Conservation (phyloP, 2,888 invertebrate genomes). For the Pristionchus fissidentatus region DNA sequence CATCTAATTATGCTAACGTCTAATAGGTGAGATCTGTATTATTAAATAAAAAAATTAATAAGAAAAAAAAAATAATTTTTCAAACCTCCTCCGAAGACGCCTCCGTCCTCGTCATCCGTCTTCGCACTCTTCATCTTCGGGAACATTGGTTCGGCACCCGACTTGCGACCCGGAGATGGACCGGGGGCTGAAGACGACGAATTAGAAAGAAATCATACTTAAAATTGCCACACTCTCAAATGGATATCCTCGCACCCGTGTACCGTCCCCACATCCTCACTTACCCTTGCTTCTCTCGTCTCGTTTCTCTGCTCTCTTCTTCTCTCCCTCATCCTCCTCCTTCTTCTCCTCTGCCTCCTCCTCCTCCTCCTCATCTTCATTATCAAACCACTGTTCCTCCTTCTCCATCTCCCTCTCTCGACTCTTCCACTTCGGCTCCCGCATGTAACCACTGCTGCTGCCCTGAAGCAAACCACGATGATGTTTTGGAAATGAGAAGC, state of each 20-base stretch:
- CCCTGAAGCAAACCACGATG: constrained; percentile 53
- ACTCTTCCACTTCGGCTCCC: constrained; percentile 52
- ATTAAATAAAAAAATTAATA: not conserved
- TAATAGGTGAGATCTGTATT: not conserved
- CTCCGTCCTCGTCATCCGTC: constrained; percentile 51
- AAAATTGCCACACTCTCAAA: not conserved
- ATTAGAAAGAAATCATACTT: not conserved
- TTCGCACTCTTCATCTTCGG: constrained; percentile 58
- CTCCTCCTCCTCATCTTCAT: constrained; percentile 68
- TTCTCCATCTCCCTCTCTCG: constrained; percentile 62
- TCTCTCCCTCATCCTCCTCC: constrained; percentile 53
- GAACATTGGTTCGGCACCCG: constrained; percentile 69
- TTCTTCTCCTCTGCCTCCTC: constrained; percentile 54
- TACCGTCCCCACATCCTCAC: not conserved
- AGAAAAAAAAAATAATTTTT: not conserved
- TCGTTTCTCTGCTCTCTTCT: constrained; percentile 36
- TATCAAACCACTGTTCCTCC: constrained; percentile 73
- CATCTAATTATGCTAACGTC: too few species aligned
- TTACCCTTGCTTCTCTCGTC: constrained; percentile 29
- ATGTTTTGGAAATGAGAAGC: too few species aligned
- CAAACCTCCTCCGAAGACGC: constrained; percentile 30
- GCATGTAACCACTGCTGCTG: constrained; percentile 17
- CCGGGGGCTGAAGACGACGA: not conserved
- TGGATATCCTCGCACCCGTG: not conserved
- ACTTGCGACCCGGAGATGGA: constrained; percentile 60